These are phyloP conservation scores for Acropternis orthonyx DNA, from an alignment of 2,797 vertebrate genomes.

Conservation along the genomic window DNA sequence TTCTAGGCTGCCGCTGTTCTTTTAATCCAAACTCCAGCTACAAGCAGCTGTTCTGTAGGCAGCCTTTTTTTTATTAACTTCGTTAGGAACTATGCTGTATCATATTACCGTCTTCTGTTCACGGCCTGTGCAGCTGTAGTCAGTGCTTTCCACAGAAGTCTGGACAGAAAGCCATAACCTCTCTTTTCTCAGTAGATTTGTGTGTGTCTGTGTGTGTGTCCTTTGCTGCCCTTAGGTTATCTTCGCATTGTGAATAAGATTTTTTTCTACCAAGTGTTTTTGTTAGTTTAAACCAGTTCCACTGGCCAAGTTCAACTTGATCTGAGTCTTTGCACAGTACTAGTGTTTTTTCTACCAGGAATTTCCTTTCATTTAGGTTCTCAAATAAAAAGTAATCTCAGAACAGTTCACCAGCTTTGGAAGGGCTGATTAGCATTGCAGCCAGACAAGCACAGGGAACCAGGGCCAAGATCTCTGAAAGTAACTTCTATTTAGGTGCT, in stretches of 20 bases:
- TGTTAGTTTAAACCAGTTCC: background rate
- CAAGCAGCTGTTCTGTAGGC: slow-evolving; percentile 76
- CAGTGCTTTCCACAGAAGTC: slow-evolving; percentile 67
- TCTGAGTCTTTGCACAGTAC: background rate
- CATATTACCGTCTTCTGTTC: slow-evolving; percentile 71
- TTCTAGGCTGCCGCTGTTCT: slow-evolving; percentile 42
- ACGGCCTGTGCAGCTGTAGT: slow-evolving; percentile 59
- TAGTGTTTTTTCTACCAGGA: background rate
- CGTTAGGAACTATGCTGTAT: slow-evolving; percentile 69
- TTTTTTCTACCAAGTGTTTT: background rate
- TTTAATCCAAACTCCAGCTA: slow-evolving; percentile 72
- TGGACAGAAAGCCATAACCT: slow-evolving; percentile 46
- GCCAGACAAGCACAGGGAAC: background rate
- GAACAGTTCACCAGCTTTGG: background rate
- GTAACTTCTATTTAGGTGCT: slow-evolving; percentile 12
- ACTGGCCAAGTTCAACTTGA: background rate
- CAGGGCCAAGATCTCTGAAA: background rate
- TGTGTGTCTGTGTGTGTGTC: background rate
- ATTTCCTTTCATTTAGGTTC: background rate
- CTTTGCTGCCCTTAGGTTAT: slow-evolving; percentile 43
- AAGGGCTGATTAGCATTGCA: background rate
- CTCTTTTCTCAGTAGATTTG: background rate
- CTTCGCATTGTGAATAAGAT: background rate
- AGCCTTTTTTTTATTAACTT: slow-evolving; percentile 70
- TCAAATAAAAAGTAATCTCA: background rate